Conservation (phyloP, 2,113 vertebrate genomes). For the Paratilapia polleni region DNA sequence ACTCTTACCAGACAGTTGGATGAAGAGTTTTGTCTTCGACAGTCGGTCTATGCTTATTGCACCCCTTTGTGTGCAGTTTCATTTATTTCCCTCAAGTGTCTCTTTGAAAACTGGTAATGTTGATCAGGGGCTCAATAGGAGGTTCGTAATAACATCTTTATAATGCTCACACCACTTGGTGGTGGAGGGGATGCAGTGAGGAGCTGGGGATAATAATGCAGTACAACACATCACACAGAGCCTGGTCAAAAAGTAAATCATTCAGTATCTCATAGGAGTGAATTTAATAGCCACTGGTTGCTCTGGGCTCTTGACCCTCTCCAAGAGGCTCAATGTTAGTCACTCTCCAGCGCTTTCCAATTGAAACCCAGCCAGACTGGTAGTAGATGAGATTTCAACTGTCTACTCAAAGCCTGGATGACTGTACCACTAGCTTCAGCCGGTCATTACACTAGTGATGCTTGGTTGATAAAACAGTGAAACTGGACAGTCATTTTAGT, state of each 20-base stretch:
- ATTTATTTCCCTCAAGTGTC: conserved; percentile 56
- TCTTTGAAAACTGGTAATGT: conserved; percentile 49
- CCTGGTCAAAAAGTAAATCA: conserved; percentile 76
- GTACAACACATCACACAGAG: conserved; percentile 71
- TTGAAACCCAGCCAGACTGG: conserved; percentile 76
- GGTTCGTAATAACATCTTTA: conserved; percentile 63
- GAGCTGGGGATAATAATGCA: conserved; percentile 62
- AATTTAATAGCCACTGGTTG: conserved; percentile 80
- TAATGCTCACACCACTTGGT: conserved; percentile 47
- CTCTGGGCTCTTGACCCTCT: conserved; percentile 80
- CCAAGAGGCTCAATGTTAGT: conserved; percentile 75
- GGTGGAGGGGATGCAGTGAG: conserved; percentile 56
- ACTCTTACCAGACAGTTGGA: not conserved
- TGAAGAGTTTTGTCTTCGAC: conserved; percentile 17
- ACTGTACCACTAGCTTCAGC: conserved; percentile 26
- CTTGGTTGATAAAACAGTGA: conserved; percentile 25
- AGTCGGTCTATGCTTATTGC: conserved; percentile 9
- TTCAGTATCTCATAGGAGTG: conserved; percentile 77
- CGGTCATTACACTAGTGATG: conserved; percentile 36
- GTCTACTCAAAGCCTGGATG: conserved; percentile 58
- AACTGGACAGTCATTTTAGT: not conserved
- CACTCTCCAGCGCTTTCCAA: conserved; percentile 78
- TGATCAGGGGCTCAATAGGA: conserved; percentile 59
- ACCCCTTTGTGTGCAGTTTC: conserved; percentile 19
- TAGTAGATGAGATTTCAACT: conserved; percentile 75